phyloP scores from a whole-genome alignment of 1,140 invertebrate species.

The Drosophila oshimai region DNA sequence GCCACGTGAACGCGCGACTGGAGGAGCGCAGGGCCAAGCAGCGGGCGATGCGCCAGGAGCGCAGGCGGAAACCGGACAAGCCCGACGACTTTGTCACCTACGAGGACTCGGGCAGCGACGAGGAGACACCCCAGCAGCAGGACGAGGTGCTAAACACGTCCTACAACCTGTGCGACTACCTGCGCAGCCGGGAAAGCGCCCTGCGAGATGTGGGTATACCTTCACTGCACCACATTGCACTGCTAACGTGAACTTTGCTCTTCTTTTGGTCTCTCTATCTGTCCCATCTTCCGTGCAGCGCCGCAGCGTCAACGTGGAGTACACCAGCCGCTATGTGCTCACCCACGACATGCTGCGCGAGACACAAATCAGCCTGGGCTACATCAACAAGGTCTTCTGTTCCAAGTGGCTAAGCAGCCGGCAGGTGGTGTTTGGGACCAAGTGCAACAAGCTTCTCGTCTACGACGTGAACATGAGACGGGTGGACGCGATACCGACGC shows the following conservation, averaged over 20 bases:
- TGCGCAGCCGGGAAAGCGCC: constrained; percentile 89
- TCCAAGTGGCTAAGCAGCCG: constrained; percentile 97
- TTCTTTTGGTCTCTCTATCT: neutral
- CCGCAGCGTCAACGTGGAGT: constrained; percentile 89
- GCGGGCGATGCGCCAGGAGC: constrained; percentile 86
- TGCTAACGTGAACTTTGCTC: constrained; percentile 10
- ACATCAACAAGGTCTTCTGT: constrained; percentile 98
- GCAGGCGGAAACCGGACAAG: constrained; percentile 91
- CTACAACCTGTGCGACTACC: constrained; percentile 93
- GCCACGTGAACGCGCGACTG: constrained; percentile 87
- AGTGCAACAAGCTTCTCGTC: constrained; percentile 97
- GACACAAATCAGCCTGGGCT: constrained; percentile 90
- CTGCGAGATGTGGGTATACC: constrained; percentile 85
- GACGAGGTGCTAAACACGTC: constrained; percentile 90
- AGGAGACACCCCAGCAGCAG: constrained; percentile 88
- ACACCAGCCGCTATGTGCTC: constrained; percentile 92
- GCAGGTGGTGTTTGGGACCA: constrained; percentile 97
- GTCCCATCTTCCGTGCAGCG: constrained; percentile 64
- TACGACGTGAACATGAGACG: constrained; percentile 91
- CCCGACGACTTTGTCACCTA: constrained; percentile 95
- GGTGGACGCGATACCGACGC: constrained; percentile 93
- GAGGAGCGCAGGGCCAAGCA: constrained; percentile 88
- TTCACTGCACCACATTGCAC: neutral
- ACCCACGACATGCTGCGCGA: constrained; percentile 95
- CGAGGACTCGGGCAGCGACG: constrained; percentile 92